phyloP scores from a whole-genome alignment of 2,888 invertebrate genomes.

The Lamellibrachia satsuma region DNA sequence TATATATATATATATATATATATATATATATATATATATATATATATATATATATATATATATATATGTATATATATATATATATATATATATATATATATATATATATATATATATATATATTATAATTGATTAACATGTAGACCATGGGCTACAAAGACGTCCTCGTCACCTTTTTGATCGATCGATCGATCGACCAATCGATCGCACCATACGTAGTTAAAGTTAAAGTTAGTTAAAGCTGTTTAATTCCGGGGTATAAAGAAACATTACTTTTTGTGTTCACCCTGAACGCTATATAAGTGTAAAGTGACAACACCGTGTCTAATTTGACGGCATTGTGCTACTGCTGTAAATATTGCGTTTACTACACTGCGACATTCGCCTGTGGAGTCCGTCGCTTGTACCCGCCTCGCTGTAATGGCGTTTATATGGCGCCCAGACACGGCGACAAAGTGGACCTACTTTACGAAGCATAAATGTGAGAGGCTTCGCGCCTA shows the following conservation, averaged over 20 bases:
- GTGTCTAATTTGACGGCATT: not conserved
- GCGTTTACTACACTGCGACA: not conserved
- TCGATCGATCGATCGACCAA: too few relatives aligned
- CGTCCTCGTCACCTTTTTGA: too few relatives aligned
- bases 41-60: too few relatives aligned
- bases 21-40: too few relatives aligned
- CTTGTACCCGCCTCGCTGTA: not conserved
- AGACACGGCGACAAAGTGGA: not conserved
- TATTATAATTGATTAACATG: too few relatives aligned
- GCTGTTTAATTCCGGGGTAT: not conserved
- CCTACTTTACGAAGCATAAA: not conserved
- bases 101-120: too few relatives aligned
- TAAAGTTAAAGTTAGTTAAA: not conserved
- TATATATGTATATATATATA: too few relatives aligned
- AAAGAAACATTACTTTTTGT: not conserved
- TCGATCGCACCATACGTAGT: not conserved
- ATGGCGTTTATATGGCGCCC: not conserved
- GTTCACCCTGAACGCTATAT: not conserved
- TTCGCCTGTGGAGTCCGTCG: not conserved
- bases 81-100: too few relatives aligned
- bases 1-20: too few relatives aligned
- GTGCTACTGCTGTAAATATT: not conserved
- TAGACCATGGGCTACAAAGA: too few relatives aligned
- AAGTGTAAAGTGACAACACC: not conserved
- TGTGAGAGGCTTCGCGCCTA: not conserved